These are phyloP conservation scores for Heliconius cydno DNA, from an alignment of 2,888 invertebrate species.

Conservation along the genomic window DNA sequence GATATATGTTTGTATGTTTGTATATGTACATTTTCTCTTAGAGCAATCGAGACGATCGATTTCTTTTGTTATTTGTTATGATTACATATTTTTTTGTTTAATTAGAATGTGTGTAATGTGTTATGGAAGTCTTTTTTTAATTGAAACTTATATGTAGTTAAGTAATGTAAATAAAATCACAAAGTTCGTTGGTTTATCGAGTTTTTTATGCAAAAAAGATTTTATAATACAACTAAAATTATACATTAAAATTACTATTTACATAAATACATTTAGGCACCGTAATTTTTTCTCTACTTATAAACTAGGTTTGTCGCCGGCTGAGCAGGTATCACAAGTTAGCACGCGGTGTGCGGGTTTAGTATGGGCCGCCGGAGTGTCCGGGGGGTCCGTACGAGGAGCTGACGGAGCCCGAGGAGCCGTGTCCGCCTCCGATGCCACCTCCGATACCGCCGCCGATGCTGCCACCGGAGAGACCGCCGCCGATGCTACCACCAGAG, in stretches of 20 bases:
- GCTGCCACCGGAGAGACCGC: constrained; percentile 56
- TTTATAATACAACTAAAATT: constrained; percentile 81
- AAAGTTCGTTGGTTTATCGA: constrained; percentile 62
- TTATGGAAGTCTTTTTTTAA: constrained; percentile 11
- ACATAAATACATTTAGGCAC: constrained; percentile 84
- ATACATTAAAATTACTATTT: constrained; percentile 83
- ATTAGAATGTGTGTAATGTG: background rate
- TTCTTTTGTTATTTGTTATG: constrained; percentile 42
- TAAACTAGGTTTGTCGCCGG: constrained; percentile 77
- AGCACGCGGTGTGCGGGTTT: constrained; percentile 66
- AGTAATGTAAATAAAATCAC: constrained; percentile 46
- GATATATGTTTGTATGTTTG: background rate
- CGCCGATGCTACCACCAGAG: constrained; percentile 53
- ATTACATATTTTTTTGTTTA: constrained; percentile 19
- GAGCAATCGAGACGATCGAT: constrained; percentile 29
- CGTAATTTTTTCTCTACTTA: constrained; percentile 84
- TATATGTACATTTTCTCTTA: constrained; percentile 41
- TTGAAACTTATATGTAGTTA: constrained; percentile 41
- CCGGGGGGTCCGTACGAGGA: constrained; percentile 86
- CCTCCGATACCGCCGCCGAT: constrained; percentile 58
- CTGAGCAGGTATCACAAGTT: constrained; percentile 81
- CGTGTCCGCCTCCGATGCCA: constrained; percentile 56
- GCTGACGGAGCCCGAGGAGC: constrained; percentile 68
- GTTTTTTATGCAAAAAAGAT: constrained; percentile 79
- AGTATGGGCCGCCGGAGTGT: constrained; percentile 88